Conservation (phyloP, 2,113 vertebrate species). For the Sula dactylatra region DNA sequence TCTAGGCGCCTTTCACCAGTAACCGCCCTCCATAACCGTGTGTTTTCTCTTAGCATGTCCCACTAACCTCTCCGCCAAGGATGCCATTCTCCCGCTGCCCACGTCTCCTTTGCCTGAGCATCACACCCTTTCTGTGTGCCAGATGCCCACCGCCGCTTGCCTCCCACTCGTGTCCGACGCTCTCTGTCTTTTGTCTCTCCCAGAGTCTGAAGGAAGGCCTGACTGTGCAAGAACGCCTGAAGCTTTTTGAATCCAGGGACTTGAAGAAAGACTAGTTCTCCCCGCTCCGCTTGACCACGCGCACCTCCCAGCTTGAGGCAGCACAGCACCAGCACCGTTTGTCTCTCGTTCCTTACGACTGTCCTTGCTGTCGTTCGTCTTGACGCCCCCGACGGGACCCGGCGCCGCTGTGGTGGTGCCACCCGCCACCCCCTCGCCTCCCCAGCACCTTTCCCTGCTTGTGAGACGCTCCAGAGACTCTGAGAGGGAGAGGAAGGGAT, state of each 20-base stretch:
- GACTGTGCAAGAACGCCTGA: slow-evolving; percentile 94
- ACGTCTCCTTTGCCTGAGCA: not conserved
- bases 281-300: slow-evolving; percentile 63
- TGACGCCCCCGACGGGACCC: slow-evolving; percentile 47
- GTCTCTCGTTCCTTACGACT: slow-evolving; percentile 53
- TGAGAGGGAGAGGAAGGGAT: slow-evolving; percentile 23
- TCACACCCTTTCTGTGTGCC: not conserved
- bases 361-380: slow-evolving; percentile 46
- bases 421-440: not conserved
- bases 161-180: not conserved
- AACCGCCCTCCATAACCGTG: slow-evolving; percentile 20
- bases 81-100: not conserved
- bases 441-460: slow-evolving; percentile 29
- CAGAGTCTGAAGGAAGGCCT: slow-evolving; percentile 98
- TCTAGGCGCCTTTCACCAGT: slow-evolving; percentile 1
- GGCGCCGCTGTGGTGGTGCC: not conserved
- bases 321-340: slow-evolving; percentile 64
- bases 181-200: slow-evolving; percentile 30
- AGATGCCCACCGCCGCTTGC: rapidly evolving
- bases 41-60: slow-evolving; percentile 69
- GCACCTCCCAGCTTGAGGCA: slow-evolving; percentile 68
- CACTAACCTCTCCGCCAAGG: slow-evolving; percentile 64
- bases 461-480: slow-evolving; percentile 44
- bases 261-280: slow-evolving; percentile 88
- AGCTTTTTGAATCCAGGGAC: slow-evolving; percentile 97